These are phyloP conservation scores for Tubulanus polymorphus DNA, from an alignment of 2,888 invertebrate species.

Conservation along the genomic window DNA sequence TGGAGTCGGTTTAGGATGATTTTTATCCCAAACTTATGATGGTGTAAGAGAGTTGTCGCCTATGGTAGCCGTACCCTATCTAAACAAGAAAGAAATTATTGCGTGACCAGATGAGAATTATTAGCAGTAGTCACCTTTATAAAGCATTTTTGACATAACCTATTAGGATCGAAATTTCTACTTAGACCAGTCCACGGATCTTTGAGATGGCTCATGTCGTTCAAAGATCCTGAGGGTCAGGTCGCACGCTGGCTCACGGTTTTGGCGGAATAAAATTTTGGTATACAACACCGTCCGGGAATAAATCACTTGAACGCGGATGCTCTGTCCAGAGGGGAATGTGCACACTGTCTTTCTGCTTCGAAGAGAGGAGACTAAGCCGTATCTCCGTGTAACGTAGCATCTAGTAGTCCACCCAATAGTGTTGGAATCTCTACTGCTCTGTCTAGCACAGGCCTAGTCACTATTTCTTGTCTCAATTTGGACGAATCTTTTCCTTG, in stretches of 20 bases:
- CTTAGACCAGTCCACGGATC: conserved; percentile 12
- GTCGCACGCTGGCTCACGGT: conserved; percentile 12
- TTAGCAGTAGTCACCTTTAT: conserved; percentile 10
- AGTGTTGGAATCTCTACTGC: too few relatives aligned
- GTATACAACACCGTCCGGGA: conserved; percentile 10
- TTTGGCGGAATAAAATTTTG: conserved; percentile 11
- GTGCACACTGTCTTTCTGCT: too few relatives aligned
- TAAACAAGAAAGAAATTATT: neutral
- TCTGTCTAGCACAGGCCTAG: too few relatives aligned
- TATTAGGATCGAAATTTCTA: conserved; percentile 8
- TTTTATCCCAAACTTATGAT: neutral
- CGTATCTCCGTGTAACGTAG: too few relatives aligned
- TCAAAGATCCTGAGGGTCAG: too few relatives aligned
- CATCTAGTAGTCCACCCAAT: too few relatives aligned
- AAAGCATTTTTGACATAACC: too few relatives aligned
- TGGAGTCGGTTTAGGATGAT: neutral
- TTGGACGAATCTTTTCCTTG: too few relatives aligned
- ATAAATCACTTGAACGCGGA: conserved; percentile 11
- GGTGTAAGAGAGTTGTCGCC: neutral
- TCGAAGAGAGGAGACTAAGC: too few relatives aligned
- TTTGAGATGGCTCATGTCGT: too few relatives aligned
- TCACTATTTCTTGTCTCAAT: too few relatives aligned
- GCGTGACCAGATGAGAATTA: conserved; percentile 10
- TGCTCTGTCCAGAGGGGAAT: conserved; percentile 8
- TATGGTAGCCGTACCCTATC: neutral